These are phyloP conservation scores for Oryctolagus cuniculus DNA, from an alignment of 2,113 vertebrate genomes.

Conservation along the genomic window DNA sequence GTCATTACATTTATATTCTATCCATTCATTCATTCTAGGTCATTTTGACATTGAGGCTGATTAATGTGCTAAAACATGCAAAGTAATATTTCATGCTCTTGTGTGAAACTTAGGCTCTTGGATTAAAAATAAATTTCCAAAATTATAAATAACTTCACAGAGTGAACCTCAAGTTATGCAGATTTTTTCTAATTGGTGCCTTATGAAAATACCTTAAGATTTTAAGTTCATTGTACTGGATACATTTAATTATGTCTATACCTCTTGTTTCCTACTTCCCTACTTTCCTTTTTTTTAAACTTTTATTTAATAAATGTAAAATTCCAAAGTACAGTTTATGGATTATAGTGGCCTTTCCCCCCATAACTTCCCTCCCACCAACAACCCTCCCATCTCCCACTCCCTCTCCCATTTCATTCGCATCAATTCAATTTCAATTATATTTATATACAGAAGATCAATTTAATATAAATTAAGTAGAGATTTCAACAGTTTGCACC, in stretches of 20 bases:
- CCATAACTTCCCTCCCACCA: no score
- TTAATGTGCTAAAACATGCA: slow-evolving; percentile 18
- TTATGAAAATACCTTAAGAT: slow-evolving; percentile 36
- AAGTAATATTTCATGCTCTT: slow-evolving; percentile 54
- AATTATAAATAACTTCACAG: slow-evolving; percentile 33
- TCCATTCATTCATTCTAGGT: slow-evolving; percentile 14
- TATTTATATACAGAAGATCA: no score
- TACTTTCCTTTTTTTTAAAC: not conserved
- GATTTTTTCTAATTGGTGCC: not conserved
- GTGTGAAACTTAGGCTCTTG: not conserved
- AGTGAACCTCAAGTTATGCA: not conserved
- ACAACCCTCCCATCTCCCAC: no score
- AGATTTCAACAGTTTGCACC: no score
- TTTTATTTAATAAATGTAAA: no score
- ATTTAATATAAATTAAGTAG: no score
- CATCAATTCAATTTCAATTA: no score
- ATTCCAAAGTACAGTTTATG: no score
- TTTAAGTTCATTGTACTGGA: not conserved
- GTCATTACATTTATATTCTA: slow-evolving; percentile 42
- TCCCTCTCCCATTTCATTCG: no score
- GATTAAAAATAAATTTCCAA: slow-evolving; percentile 25
- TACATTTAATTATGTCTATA: slow-evolving; percentile 23
- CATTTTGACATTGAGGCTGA: slow-evolving; percentile 65
- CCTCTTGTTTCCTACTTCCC: not conserved
- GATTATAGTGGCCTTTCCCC: no score